Conservation (phyloP, 2,797 vertebrate genomes). For the Gymnopithys bicolor region DNA sequence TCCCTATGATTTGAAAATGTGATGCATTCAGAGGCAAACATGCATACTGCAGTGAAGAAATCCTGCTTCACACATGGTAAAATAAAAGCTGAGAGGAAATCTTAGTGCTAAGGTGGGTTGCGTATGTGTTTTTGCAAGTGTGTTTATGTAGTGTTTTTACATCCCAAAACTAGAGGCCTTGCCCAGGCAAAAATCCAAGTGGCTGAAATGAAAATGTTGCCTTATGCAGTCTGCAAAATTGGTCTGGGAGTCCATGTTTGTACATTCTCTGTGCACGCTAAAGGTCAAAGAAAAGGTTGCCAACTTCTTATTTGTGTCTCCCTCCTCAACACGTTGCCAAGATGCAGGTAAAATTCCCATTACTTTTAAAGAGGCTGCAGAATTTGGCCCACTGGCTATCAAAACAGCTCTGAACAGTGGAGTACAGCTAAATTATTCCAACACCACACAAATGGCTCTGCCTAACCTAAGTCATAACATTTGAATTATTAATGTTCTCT, state of each 20-base stretch:
- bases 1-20: background rate
- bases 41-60: background rate
- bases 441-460: slow-evolving; percentile 56
- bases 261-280: background rate
- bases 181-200: slow-evolving; percentile 24
- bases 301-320: background rate
- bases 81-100: background rate
- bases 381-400: slow-evolving; percentile 18
- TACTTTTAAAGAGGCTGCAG: background rate
- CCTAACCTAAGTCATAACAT: slow-evolving; percentile 63
- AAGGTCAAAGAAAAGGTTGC: background rate
- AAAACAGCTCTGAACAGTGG: background rate
- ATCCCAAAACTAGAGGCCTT: slow-evolving; percentile 34
- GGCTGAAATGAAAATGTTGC: background rate
- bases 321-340: rapidly evolving
- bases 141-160: slow-evolving; percentile 1
- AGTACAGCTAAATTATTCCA: slow-evolving; percentile 43
- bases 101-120: background rate
- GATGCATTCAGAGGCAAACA: background rate
- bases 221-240: background rate
- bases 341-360: slow-evolving; percentile 16
- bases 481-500: slow-evolving; percentile 75
- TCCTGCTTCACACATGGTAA: background rate
- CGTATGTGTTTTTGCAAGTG: slow-evolving; percentile 18
- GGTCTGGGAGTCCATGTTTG: background rate